A percentile compares a stretch with the other conserved stretches of the same genome.
These are phyloP conservation scores for Gambusia affinis DNA, from an alignment of 2,113 vertebrate species.

Conservation along the genomic window DNA sequence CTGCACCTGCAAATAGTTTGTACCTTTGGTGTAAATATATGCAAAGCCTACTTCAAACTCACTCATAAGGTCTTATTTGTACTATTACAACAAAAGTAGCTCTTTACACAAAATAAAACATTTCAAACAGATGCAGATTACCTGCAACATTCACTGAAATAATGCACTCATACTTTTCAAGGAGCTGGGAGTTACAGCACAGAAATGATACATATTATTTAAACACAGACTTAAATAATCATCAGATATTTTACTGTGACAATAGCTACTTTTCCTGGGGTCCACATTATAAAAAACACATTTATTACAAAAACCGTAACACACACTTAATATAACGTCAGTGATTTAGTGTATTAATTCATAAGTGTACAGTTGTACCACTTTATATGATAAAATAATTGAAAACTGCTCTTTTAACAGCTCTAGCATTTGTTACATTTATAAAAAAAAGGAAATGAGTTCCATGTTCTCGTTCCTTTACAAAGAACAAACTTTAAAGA, in stretches of 20 bases:
- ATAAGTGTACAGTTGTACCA: too few relatives aligned
- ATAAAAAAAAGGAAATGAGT: too few relatives aligned
- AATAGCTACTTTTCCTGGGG: too few relatives aligned
- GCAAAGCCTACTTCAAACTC: constrained; percentile 13
- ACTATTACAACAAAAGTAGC: constrained; percentile 10
- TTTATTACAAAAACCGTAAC: too few relatives aligned
- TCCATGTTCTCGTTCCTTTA: too few relatives aligned
- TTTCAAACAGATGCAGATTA: neutral
- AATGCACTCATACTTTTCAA: neutral
- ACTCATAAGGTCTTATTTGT: constrained; percentile 16
- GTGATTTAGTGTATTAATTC: too few relatives aligned
- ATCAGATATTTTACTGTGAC: neutral
- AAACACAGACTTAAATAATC: neutral
- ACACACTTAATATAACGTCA: too few relatives aligned
- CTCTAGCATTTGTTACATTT: too few relatives aligned
- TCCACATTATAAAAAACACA: too few relatives aligned
- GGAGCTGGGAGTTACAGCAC: neutral
- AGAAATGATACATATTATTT: neutral
- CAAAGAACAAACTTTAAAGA: too few relatives aligned
- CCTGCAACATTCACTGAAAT: neutral
- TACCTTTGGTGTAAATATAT: constrained; percentile 23
- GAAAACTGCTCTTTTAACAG: too few relatives aligned
- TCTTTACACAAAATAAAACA: constrained; percentile 5
- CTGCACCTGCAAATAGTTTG: constrained; percentile 42
- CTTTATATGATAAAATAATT: too few relatives aligned